Evolutionary conservation across 92 coral and sea anemone species (phyloP).

Genomic region (Muricea muricata): DNA sequence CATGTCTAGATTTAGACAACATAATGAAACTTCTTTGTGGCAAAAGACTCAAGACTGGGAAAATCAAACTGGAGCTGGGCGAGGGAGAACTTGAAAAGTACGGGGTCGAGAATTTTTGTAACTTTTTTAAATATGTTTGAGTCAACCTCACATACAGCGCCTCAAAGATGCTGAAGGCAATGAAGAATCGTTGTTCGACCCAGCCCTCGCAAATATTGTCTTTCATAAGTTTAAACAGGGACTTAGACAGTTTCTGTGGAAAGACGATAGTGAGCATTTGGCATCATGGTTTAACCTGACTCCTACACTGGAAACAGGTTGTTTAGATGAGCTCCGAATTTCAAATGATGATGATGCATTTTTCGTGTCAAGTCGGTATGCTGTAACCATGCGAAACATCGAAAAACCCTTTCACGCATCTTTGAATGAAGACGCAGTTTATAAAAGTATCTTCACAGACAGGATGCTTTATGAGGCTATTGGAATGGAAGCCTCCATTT

Average conservation of each 20-base stretch:
- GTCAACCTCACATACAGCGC: not conserved
- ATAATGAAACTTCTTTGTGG: not conserved
- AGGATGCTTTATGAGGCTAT: too few relatives aligned
- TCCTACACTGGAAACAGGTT: too few relatives aligned
- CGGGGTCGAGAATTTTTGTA: not conserved
- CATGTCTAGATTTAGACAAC: constrained; percentile 16
- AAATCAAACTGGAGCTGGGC: not conserved
- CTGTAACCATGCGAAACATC: too few relatives aligned
- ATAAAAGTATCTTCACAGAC: too few relatives aligned
- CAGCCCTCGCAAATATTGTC: constrained; percentile 9
- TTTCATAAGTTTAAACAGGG: constrained; percentile 8
- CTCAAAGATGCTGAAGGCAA: not conserved
- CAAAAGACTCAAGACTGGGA: not conserved
- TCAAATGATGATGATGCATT: too few relatives aligned
- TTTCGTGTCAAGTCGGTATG: too few relatives aligned
- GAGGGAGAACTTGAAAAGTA: not conserved
- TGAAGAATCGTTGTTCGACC: not conserved
- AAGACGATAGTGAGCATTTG: not conserved
- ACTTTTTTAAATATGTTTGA: not conserved
- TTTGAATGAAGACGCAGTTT: too few relatives aligned
- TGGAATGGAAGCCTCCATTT: too few relatives aligned
- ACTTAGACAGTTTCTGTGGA: not conserved
- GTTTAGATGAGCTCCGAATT: too few relatives aligned
- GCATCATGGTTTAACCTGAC: constrained; percentile 4
- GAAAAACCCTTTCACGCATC: too few relatives aligned